Percentiles rank a stretch among this genome's conserved stretches.
phyloP scores from a whole-genome alignment of 2,888 invertebrate species.

The Rhamnusium bicolor region DNA sequence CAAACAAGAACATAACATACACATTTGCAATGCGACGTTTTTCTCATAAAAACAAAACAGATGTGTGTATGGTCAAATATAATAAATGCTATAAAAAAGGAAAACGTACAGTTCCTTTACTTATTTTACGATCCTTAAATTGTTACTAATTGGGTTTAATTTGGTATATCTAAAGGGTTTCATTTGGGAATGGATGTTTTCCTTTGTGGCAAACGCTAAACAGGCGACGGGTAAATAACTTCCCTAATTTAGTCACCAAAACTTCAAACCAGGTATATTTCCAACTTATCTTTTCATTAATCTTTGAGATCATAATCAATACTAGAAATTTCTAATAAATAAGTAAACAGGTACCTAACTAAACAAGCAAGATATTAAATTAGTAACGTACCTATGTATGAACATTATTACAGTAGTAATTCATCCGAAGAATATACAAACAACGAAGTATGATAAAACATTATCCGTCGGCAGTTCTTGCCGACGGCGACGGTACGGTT shows the following conservation, averaged over 20 bases:
- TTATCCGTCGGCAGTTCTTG: background rate
- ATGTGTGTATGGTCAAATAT: background rate
- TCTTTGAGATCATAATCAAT: background rate
- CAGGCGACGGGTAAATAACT: conserved; percentile 1
- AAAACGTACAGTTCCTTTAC: background rate
- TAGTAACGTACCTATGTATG: background rate
- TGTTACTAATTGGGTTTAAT: background rate
- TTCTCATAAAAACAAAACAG: no score
- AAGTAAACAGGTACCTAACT: background rate
- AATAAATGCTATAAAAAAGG: background rate
- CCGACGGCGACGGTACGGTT: background rate
- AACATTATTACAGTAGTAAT: background rate
- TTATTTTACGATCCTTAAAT: background rate
- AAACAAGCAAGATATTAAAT: background rate
- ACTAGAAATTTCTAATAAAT: conserved; percentile 3
- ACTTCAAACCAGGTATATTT: conserved; percentile 7
- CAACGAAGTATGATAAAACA: conserved; percentile 6
- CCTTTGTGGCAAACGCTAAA: background rate
- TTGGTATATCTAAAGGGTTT: background rate
- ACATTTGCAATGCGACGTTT: conserved; percentile 1
- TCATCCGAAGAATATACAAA: background rate
- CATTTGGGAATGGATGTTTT: background rate
- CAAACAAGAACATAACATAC: conserved; percentile 32
- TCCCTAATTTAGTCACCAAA: conserved; percentile 23
- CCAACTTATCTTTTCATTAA: conserved; percentile 3